Evolutionary conservation across 2,113 vertebrate genomes (phyloP), one percentile per base, ranked within the genome.

Genomic region (Emydura subglobosa): DNA sequence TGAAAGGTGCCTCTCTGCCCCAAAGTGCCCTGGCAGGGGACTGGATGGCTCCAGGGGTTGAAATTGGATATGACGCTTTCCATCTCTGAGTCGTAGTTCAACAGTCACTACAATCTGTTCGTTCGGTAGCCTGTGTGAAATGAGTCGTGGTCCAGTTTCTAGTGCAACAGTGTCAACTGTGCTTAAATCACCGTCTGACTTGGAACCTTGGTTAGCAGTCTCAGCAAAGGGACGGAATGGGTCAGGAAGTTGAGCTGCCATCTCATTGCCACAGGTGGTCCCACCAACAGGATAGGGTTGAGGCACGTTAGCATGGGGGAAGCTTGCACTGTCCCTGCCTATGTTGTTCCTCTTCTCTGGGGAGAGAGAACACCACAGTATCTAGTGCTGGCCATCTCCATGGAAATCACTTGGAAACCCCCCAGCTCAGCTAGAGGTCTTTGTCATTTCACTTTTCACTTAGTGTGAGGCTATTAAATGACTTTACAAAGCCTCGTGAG

Each of bases 21-120:
- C 13, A 29, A 1, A 25, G 42, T 1, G 0, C 79, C 39, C 29
- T 14, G 14, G 6, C 10, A 10, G 31, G 11, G 13, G 16, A 17
- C 13, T 3, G 2, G 16, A 16, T 31, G 29, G 29, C 59, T 61
- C 29, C 59, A 59, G 5, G 57, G 57, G 57, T 59, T 59, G 57
- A 12, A 29, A 59, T 29, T 59, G 57, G 57, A 59, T 59, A 59
- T 5, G 3, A 31, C 57, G 29, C 12, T 29, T 29, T 59, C 57
- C 57, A 59, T 59, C 57, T 59, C 27, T 3, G 12, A 59, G 57
- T 31, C 25, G 11, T 59, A 59, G 57, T 59, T 31, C 27, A 59
- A 31, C 29, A 29, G 57, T 27, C 27, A 29, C 57, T 59, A 12
- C 57, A 27, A 29, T 59, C 57, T 25, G 24, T 25, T 9, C 29